Evolutionary conservation across 2,888 invertebrate genomes (phyloP).

Genomic region (Brachypterus glaber): DNA sequence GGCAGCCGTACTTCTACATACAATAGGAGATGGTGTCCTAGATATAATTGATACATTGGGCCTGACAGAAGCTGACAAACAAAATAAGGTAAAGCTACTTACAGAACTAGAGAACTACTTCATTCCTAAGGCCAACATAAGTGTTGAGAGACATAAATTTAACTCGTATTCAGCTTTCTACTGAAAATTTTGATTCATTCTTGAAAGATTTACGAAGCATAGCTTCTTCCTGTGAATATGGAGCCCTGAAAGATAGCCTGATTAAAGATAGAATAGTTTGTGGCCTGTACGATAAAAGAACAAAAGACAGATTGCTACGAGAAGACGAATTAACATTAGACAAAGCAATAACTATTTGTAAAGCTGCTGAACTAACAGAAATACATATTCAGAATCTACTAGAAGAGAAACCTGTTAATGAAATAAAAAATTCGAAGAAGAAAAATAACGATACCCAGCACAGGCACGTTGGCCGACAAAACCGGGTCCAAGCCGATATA

Average conservation of each 20-base stretch:
- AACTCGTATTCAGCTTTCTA: constrained; percentile 9
- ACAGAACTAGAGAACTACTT: constrained; percentile 17
- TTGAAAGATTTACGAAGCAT: constrained; percentile 5
- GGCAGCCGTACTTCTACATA: constrained; percentile 16
- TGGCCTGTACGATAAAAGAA: constrained; percentile 2
- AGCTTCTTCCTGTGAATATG: constrained; percentile 6
- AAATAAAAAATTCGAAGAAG: no score
- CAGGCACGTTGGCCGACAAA: no score
- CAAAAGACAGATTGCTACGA: constrained; percentile 7
- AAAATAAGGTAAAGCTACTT: constrained; percentile 9
- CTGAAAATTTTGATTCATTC: constrained; percentile 1
- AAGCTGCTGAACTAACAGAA: constrained; percentile 9
- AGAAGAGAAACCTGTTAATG: no score
- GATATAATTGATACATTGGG: constrained; percentile 17
- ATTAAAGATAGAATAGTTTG: constrained; percentile 7
- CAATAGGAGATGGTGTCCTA: constrained; percentile 15
- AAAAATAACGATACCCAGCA: no score
- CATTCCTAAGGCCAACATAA: constrained; percentile 14
- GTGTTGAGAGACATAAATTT: constrained; percentile 15
- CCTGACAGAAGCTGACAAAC: constrained; percentile 10
- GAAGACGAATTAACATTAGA: constrained; percentile 3
- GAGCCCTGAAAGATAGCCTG: constrained; percentile 5
- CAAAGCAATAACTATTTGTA: constrained; percentile 9
- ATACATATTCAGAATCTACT: constrained; percentile 6
- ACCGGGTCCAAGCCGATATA: no score